Evolutionary conservation across 2,797 vertebrate species (phyloP).

Genomic region (Morelia viridis): DNA sequence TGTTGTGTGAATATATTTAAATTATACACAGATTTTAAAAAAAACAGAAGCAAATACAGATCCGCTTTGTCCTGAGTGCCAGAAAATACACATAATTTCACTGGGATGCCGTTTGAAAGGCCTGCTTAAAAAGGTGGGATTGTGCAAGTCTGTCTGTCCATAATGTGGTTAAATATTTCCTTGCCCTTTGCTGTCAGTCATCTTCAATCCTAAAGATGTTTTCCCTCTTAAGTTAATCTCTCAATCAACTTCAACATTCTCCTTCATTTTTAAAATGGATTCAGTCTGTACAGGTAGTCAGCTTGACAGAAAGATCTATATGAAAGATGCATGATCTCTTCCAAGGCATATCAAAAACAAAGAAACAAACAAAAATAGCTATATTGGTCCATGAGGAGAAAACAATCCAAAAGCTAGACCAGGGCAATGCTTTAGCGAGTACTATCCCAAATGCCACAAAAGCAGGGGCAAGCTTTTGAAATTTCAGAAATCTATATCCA

Average conservation of each 20-base stretch:
- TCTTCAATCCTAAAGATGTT: slow-evolving; percentile 22
- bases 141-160: slow-evolving; percentile 27
- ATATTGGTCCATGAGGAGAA: background rate
- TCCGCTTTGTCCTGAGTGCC: slow-evolving; percentile 51
- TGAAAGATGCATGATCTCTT: slow-evolving; percentile 11
- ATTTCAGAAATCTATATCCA: background rate
- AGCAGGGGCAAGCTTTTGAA: background rate
- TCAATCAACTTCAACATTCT: slow-evolving; percentile 42
- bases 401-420: background rate
- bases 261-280: slow-evolving; percentile 39
- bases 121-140: slow-evolving; percentile 44
- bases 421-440: background rate
- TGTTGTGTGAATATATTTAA: slow-evolving; percentile 54
- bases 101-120: slow-evolving; percentile 59
- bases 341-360: background rate
- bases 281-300: slow-evolving; percentile 24
- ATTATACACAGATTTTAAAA: slow-evolving; percentile 37
- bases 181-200: slow-evolving; percentile 40
- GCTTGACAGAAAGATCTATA: background rate
- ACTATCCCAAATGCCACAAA: background rate
- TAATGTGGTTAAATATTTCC: slow-evolving; percentile 49
- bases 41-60: slow-evolving; percentile 54
- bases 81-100: slow-evolving; percentile 62
- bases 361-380: background rate
- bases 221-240: slow-evolving; percentile 15